These are phyloP conservation scores for Melanotaenia pygmaea DNA, from an alignment of 2,797 vertebrate genomes.

Conservation along the genomic window DNA sequence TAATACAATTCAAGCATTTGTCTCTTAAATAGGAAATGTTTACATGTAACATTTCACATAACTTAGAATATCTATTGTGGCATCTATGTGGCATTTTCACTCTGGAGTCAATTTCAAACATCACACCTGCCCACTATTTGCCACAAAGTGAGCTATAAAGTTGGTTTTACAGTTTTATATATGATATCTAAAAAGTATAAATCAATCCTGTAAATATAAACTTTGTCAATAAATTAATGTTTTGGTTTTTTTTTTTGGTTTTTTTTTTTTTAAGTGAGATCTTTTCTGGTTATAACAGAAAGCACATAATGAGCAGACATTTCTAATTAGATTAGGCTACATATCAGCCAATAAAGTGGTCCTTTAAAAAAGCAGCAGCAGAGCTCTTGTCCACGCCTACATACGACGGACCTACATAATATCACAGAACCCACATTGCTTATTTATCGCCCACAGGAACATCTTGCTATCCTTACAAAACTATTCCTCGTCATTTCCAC, in stretches of 20 bases:
- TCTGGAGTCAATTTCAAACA: not conserved
- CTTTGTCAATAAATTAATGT: too few relatives aligned
- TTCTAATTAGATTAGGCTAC: conserved; percentile 2
- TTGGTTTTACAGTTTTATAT: too few relatives aligned
- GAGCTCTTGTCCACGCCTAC: conserved; percentile 57
- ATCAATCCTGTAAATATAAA: too few relatives aligned
- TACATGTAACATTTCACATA: too few relatives aligned
- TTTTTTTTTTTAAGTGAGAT: too few relatives aligned
- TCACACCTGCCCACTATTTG: too few relatives aligned
- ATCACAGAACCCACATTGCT: conserved; percentile 32
- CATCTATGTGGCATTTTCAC: not conserved
- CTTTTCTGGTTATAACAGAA: not conserved
- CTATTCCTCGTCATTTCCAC: conserved; percentile 17
- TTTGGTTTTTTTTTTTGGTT: too few relatives aligned
- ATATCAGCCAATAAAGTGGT: conserved; percentile 21
- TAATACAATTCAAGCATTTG: not conserved
- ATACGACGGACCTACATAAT: conserved; percentile 20
- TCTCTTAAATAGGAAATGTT: too few relatives aligned
- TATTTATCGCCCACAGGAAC: conserved; percentile 37
- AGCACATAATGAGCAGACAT: not conserved
- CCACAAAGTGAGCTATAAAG: too few relatives aligned
- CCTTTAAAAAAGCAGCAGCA: conserved; percentile 39
- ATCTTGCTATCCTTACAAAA: conserved; percentile 25
- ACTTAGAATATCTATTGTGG: too few relatives aligned
- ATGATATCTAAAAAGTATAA: too few relatives aligned